Conservation (phyloP, 2,888 invertebrate species). For the Suillia variegata region DNA sequence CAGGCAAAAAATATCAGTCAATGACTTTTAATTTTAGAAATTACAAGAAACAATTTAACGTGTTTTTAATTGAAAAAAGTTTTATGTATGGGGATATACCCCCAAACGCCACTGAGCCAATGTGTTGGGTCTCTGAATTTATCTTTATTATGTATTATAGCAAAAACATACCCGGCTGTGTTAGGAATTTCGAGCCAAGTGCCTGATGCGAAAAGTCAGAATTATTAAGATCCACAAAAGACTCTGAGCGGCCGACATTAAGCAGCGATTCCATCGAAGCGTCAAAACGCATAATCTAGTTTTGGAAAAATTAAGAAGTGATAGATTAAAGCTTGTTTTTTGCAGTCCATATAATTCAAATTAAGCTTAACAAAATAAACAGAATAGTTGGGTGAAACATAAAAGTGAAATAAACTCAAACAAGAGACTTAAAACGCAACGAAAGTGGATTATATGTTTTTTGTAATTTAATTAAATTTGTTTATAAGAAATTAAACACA, state of each 20-base stretch:
- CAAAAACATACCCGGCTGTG: conserved; percentile 46
- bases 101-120: no score
- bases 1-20: no score
- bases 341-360: not conserved
- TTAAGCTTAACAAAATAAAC: conserved; percentile 30
- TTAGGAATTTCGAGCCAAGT: conserved; percentile 37
- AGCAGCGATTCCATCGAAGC: conserved; percentile 77
- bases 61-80: no score
- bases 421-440: not conserved
- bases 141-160: no score
- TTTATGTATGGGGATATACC: no score
- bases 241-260: conserved; percentile 80
- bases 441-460: no score
- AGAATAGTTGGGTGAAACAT: conserved; percentile 1
- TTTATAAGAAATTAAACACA: no score
- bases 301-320: conserved; percentile 45
- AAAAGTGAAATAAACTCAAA: conserved; percentile 18
- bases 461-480: no score
- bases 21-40: no score
- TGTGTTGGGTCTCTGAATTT: no score
- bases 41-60: no score
- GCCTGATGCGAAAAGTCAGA: conserved; percentile 61
- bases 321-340: not conserved
- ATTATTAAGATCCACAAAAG: conserved; percentile 81
- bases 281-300: conserved; percentile 80